Evolutionary conservation across 2,888 invertebrate species (phyloP).

Genomic region (Dione juno): DNA sequence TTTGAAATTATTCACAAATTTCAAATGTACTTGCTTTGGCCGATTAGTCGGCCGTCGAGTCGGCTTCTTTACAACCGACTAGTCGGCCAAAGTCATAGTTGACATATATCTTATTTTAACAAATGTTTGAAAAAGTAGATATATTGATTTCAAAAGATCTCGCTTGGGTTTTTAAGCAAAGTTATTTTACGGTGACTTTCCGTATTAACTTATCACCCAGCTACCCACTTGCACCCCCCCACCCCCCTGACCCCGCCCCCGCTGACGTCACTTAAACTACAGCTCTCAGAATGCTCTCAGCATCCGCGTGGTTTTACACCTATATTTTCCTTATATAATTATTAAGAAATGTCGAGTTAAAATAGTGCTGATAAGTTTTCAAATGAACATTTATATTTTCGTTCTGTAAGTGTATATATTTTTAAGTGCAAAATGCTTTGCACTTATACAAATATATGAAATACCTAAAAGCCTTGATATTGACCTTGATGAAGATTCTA

Average conservation of each 20-base stretch:
- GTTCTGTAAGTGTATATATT: neutral
- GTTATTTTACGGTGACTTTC: neutral
- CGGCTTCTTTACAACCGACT: too few species aligned
- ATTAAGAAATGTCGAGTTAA: neutral
- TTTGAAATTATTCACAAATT: too few species aligned
- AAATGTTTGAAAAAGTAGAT: too few species aligned
- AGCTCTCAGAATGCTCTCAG: neutral
- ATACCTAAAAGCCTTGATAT: too few species aligned
- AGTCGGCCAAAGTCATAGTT: too few species aligned
- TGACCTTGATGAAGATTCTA: too few species aligned
- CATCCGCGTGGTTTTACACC: conserved; percentile 16
- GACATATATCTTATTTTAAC: too few species aligned
- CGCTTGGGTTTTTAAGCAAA: neutral
- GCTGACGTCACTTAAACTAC: neutral
- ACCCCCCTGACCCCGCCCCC: neutral
- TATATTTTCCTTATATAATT: conserved; percentile 25
- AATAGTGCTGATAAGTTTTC: neutral
- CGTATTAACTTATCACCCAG: neutral
- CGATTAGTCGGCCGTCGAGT: too few species aligned
- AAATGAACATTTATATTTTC: neutral
- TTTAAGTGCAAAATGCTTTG: neutral
- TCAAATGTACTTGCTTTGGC: too few species aligned
- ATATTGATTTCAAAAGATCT: too few species aligned
- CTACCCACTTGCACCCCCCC: neutral
- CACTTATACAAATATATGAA: neutral